phyloP scores from a whole-genome alignment of 2,113 vertebrate species.

The Oreotrochilus melanogaster region DNA sequence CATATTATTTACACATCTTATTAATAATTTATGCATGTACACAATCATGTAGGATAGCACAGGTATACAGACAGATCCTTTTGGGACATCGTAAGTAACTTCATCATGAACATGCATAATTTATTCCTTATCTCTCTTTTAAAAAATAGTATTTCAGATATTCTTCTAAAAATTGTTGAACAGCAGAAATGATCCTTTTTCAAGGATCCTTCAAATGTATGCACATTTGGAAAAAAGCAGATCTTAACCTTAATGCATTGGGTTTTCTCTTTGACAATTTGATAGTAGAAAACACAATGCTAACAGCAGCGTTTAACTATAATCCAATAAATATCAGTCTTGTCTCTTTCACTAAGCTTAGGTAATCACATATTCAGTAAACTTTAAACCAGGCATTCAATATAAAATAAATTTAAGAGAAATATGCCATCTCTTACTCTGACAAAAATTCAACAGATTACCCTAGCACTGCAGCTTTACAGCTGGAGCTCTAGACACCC shows the following conservation, averaged over 20 bases:
- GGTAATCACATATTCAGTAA: neutral
- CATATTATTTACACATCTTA: neutral
- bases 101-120: neutral
- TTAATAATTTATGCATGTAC: neutral
- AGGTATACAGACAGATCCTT: neutral
- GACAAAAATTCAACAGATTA: slow-evolving; percentile 61
- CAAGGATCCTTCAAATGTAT: neutral
- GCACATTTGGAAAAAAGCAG: neutral
- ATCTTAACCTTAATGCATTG: neutral
- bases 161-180: neutral
- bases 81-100: neutral
- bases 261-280: neutral
- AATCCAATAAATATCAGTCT: neutral
- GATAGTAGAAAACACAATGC: neutral
- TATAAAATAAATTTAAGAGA: slow-evolving; percentile 33
- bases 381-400: slow-evolving; percentile 23
- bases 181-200: neutral
- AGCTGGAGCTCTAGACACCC: slow-evolving; percentile 67
- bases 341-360: slow-evolving; percentile 18
- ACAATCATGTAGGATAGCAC: neutral
- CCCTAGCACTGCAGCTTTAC: slow-evolving; percentile 37
- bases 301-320: neutral
- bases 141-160: neutral
- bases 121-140: neutral
- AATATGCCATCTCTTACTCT: slow-evolving; percentile 11